Percentiles rank a stretch among this genome's conserved stretches.
These are phyloP conservation scores for Grapholita molesta DNA, from an alignment of 1,140 invertebrate genomes.

Conservation along the genomic window DNA sequence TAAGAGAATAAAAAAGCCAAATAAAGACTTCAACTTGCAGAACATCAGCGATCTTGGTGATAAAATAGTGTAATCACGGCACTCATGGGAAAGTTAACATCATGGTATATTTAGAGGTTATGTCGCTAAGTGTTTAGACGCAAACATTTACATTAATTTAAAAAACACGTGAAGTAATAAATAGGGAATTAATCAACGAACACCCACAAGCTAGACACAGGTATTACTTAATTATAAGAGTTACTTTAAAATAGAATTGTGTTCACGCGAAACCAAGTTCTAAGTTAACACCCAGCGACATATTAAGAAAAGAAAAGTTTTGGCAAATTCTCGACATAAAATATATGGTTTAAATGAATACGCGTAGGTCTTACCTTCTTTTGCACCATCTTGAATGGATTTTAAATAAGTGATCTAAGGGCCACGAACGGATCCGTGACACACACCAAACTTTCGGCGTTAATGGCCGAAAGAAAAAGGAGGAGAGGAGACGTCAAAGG, in stretches of 20 bases:
- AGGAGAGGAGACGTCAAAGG: conserved; percentile 32
- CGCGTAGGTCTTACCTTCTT: conserved; percentile 77
- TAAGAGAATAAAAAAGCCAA: not conserved
- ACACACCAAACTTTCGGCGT: conserved; percentile 71
- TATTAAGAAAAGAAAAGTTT: conserved; percentile 35
- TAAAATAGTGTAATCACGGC: conserved; percentile 56
- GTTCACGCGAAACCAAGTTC: conserved; percentile 18
- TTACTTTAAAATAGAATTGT: conserved; percentile 15
- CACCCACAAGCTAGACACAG: not conserved
- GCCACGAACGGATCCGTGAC: conserved; percentile 75
- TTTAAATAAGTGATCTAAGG: conserved; percentile 70
- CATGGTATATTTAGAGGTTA: conserved; percentile 37
- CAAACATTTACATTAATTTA: not conserved
- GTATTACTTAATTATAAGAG: not conserved
- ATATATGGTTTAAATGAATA: conserved; percentile 62
- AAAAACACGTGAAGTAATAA: not conserved
- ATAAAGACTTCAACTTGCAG: not conserved
- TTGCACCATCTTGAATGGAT: conserved; percentile 74
- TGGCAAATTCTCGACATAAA: conserved; percentile 44
- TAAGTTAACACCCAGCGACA: conserved; percentile 23
- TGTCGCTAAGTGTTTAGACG: conserved; percentile 1
- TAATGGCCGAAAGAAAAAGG: conserved; percentile 77
- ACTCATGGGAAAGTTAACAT: conserved; percentile 45
- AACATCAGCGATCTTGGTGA: conserved; percentile 63
- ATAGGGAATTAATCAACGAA: not conserved